Conservation (phyloP, 2,113 vertebrate genomes). For the Plecotus auritus region DNA sequence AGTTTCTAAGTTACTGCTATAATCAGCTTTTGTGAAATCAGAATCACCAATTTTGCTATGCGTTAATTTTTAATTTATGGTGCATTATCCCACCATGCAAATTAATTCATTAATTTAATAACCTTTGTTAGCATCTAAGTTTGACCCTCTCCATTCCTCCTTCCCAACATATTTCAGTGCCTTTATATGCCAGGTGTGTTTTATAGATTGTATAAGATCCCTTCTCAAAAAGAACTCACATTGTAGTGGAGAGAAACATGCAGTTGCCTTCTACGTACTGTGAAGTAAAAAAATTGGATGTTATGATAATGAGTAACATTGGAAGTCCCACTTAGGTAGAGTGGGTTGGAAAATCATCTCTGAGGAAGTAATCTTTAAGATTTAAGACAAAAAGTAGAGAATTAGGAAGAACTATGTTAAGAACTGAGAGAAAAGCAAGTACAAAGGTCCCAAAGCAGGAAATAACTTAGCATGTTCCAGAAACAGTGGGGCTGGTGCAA, state of each 20-base stretch:
- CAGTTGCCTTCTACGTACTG: background rate
- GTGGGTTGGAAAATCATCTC: background rate
- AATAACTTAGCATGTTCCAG: background rate
- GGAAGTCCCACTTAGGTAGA: background rate
- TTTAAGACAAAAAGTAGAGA: background rate
- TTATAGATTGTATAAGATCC: background rate
- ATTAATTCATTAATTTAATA: conserved; percentile 21
- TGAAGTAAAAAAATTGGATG: background rate
- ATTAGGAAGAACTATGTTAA: background rate
- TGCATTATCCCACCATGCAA: background rate
- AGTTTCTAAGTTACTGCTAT: background rate
- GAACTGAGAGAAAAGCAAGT: background rate
- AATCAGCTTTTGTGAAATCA: conserved; percentile 23
- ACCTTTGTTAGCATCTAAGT: background rate
- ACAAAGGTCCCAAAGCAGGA: background rate
- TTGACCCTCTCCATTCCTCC: background rate
- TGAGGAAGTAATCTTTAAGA: background rate
- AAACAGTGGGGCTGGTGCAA: background rate
- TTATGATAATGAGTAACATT: background rate
- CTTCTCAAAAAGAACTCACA: background rate
- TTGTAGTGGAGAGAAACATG: background rate
- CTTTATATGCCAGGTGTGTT: background rate
- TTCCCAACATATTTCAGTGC: background rate
- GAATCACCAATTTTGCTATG: background rate
- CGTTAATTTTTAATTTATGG: background rate